Conservation (phyloP, 2,797 vertebrate genomes). For the Margarornis squamiger region DNA sequence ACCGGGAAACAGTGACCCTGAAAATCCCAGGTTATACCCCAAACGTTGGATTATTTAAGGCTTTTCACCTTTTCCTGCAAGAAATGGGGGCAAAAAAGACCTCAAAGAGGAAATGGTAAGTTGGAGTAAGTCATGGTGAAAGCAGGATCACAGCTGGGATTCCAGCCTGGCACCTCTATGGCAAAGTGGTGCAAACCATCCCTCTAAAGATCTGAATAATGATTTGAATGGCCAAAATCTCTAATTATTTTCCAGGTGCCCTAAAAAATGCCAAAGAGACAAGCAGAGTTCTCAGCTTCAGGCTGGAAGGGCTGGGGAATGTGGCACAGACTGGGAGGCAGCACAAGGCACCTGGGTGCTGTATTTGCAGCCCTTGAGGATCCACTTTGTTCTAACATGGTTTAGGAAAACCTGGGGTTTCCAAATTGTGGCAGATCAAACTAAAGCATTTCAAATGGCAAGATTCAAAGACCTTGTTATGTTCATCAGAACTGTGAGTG, state of each 20-base stretch:
- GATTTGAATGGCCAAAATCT: accelerated
- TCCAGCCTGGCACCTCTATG: background rate
- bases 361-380: background rate
- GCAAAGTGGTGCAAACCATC: background rate
- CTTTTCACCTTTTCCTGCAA: background rate
- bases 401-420: background rate
- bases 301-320: background rate
- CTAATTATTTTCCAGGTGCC: background rate
- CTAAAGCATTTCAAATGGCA: accelerated
- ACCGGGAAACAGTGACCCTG: accelerated
- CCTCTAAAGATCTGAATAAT: background rate
- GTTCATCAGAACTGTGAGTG: background rate
- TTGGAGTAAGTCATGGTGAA: background rate
- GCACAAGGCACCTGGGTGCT: background rate
- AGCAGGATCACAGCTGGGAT: background rate
- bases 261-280: background rate
- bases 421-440: background rate
- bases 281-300: background rate
- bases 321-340: background rate
- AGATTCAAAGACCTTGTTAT: background rate
- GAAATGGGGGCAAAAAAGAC: background rate
- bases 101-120: background rate
- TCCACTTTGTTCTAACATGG: background rate
- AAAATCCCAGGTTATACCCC: background rate
- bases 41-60: accelerated